A percentile compares a stretch with the other conserved stretches of the same genome.
Evolutionary conservation across 1,140 invertebrate genomes (phyloP).

Genomic region (Bombus huntii): DNA sequence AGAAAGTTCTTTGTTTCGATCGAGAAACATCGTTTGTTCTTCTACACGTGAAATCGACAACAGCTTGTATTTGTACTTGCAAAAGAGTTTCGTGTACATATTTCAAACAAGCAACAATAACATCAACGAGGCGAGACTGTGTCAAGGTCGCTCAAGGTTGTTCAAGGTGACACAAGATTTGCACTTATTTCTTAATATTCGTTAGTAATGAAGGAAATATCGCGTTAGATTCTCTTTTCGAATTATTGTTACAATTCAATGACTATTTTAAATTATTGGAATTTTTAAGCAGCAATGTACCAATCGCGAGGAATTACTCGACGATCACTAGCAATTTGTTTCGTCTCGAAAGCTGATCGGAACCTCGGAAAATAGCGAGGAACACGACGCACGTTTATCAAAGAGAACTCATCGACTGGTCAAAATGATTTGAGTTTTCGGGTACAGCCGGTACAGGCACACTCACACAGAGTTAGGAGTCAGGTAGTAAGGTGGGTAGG

Average conservation of each 20-base stretch:
- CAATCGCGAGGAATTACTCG: not conserved
- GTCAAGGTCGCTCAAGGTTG: not conserved
- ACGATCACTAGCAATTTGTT: not conserved
- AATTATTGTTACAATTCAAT: no score
- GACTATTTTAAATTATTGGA: no score
- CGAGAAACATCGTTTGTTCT: not conserved
- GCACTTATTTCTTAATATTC: no score
- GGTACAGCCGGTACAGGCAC: constrained; percentile 56
- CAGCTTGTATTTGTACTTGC: not conserved
- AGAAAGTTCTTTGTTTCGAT: constrained; percentile 46
- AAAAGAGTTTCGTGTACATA: not conserved
- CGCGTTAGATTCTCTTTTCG: no score
- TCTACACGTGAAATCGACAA: constrained; percentile 1
- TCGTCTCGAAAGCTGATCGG: fast-evolving
- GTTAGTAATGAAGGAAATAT: no score
- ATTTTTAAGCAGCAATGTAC: no score
- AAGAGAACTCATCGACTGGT: not conserved
- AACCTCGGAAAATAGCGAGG: not conserved
- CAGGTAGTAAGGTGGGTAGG: constrained; percentile 75
- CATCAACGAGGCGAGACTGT: no score
- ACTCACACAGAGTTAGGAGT: constrained; percentile 59
- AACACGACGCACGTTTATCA: not conserved
- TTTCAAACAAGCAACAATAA: no score
- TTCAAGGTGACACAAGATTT: not conserved
- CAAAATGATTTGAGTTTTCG: constrained; percentile 7